A percentile compares a stretch with the other conserved stretches of the same genome.
These are phyloP conservation scores for Lonchura striata DNA, from an alignment of 2,113 vertebrate genomes.

Conservation along the genomic window DNA sequence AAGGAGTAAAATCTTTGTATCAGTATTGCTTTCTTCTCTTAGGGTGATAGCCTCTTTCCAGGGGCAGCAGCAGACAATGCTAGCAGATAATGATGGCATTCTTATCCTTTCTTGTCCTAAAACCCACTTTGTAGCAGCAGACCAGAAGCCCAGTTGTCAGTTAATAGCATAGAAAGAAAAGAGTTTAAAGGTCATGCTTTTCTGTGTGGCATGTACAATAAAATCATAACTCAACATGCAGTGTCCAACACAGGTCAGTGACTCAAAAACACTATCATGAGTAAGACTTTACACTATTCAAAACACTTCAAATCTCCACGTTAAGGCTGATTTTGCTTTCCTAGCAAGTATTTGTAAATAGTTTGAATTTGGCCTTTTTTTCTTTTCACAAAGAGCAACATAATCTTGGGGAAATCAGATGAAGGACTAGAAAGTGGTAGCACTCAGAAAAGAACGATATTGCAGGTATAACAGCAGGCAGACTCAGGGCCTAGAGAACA, in stretches of 20 bases:
- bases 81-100: not conserved
- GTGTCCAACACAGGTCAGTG: not conserved
- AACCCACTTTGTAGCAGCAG: not conserved
- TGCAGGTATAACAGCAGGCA: not conserved
- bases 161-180: not conserved
- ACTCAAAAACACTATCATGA: accelerated
- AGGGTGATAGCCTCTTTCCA: not conserved
- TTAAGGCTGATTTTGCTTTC: not conserved
- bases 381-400: not conserved
- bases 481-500: not conserved
- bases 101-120: not conserved
- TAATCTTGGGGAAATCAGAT: not conserved
- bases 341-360: accelerated
- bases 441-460: not conserved
- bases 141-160: not conserved
- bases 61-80: not conserved
- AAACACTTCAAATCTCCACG: not conserved
- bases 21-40: not conserved
- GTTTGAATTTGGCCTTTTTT: not conserved
- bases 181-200: not conserved
- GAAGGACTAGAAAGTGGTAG: not conserved
- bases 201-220: not conserved
- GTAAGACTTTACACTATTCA: not conserved
- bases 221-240: not conserved
- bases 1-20: not conserved